phyloP scores from a whole-genome alignment of 2,113 vertebrate species.

The Octodon degus region DNA sequence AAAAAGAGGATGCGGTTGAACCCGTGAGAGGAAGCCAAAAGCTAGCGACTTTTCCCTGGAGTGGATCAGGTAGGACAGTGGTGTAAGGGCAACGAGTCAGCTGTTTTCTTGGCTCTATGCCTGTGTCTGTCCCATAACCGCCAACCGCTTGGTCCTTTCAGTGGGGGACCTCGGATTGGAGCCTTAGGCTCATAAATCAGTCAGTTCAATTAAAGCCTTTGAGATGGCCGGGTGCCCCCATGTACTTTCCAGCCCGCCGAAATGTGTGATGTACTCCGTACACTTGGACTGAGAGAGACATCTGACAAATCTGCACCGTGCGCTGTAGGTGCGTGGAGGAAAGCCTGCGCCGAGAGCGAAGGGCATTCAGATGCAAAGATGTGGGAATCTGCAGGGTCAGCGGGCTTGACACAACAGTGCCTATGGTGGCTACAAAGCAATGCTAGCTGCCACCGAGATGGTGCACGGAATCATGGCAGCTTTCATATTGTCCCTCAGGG shows the following conservation, averaged over 20 bases:
- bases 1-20: not conserved
- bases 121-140: not conserved
- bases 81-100: not conserved
- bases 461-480: not conserved
- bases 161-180: not conserved
- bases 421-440: not conserved
- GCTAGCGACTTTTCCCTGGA: not conserved
- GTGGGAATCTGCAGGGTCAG: not conserved
- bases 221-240: not conserved
- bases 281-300: not conserved
- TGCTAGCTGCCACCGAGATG: not conserved
- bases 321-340: not conserved
- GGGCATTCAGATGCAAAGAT: not conserved
- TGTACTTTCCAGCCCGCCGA: not conserved
- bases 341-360: not conserved
- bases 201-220: not conserved
- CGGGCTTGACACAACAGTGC: not conserved
- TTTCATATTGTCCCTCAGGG: not conserved
- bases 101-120: not conserved
- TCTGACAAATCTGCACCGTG: too few species aligned
- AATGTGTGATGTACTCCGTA: not conserved
- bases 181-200: not conserved
- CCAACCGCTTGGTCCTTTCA: not conserved
- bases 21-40: not conserved
- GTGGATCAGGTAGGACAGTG: not conserved